These are phyloP conservation scores for Rotaria macrura DNA, from an alignment of 2,888 invertebrate genomes.

Conservation along the genomic window DNA sequence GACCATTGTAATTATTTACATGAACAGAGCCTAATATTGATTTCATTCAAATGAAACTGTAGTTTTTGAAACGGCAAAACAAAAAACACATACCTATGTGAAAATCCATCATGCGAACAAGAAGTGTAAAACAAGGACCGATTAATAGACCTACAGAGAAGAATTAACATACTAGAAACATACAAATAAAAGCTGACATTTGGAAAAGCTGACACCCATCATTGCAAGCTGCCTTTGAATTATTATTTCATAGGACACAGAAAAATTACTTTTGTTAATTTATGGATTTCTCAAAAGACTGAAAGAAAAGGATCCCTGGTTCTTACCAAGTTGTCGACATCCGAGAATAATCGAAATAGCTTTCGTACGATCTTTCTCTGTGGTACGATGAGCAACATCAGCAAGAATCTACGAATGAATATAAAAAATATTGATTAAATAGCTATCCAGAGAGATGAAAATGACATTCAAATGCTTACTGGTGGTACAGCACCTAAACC, in stretches of 20 bases:
- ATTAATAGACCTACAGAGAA: slow-evolving; percentile 46
- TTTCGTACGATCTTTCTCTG: slow-evolving; percentile 22
- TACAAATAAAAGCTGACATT: slow-evolving; percentile 40
- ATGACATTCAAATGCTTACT: not conserved
- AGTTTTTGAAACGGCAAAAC: slow-evolving; percentile 44
- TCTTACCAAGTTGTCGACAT: slow-evolving; percentile 29
- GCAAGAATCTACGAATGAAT: not conserved
- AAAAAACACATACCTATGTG: slow-evolving; percentile 36
- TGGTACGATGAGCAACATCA: slow-evolving; percentile 18
- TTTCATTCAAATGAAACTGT: slow-evolving; percentile 43
- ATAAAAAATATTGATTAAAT: not conserved
- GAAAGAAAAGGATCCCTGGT: not conserved
- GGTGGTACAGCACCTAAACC: slow-evolving; percentile 26
- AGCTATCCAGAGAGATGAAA: not conserved
- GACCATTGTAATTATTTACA: slow-evolving; percentile 48
- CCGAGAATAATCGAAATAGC: slow-evolving; percentile 26
- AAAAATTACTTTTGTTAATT: too few relatives aligned
- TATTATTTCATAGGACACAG: too few relatives aligned
- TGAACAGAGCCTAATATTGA: slow-evolving; percentile 41
- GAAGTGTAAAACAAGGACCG: slow-evolving; percentile 34
- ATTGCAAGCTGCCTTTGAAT: not conserved
- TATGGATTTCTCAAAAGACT: too few relatives aligned
- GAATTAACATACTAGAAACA: slow-evolving; percentile 46
- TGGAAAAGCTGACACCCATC: not conserved
- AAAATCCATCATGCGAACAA: not conserved